These are phyloP conservation scores for Cottoperca gobio DNA, from an alignment of 2,797 vertebrate species.

Conservation along the genomic window DNA sequence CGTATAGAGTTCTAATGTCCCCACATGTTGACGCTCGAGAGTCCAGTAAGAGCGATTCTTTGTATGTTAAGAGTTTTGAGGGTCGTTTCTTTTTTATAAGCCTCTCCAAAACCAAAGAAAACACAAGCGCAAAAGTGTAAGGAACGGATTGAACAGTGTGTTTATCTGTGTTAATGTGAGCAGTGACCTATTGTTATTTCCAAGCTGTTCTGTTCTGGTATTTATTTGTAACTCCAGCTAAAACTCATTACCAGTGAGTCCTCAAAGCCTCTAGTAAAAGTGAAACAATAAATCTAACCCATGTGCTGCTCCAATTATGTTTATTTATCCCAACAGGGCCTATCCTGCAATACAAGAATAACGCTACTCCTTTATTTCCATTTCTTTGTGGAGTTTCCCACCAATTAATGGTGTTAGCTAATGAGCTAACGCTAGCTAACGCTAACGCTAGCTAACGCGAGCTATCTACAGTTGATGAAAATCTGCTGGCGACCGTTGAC, in stretches of 20 bases:
- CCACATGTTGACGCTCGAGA: not conserved
- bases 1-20: not conserved
- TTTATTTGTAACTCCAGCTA: not conserved
- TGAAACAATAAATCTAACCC: not conserved
- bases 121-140: not conserved
- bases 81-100: not conserved
- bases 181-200: not conserved
- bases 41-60: not conserved
- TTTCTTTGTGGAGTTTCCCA: not conserved
- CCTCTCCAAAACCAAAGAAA: not conserved
- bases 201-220: not conserved
- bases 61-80: not conserved
- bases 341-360: not conserved
- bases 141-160: not conserved
- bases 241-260: not conserved
- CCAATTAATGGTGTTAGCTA: not conserved
- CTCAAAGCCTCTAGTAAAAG: not conserved
- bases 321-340: not conserved
- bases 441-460: not conserved
- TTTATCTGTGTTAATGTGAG: not conserved
- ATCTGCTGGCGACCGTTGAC: not conserved
- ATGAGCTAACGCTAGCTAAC: not conserved
- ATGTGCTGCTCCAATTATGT: not conserved
- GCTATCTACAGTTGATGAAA: not conserved
- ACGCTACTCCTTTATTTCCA: not conserved